These are phyloP conservation scores for Sphaerophoria taeniata DNA, from an alignment of 2,888 invertebrate genomes.

Conservation along the genomic window DNA sequence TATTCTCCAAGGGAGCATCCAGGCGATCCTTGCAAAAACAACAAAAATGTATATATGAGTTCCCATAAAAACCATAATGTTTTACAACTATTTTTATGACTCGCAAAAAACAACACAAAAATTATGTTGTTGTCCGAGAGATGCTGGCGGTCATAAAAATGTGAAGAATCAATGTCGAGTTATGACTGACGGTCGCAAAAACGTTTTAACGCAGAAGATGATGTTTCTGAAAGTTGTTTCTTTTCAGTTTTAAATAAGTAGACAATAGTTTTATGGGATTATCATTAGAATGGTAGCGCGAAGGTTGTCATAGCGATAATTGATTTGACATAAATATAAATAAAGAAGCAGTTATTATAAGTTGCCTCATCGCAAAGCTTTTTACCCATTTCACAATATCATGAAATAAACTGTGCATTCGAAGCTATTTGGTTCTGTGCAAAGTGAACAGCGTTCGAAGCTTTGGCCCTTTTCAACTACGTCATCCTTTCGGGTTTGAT, in stretches of 20 bases:
- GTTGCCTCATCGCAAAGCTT: too few species aligned
- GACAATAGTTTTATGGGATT: constrained; percentile 17
- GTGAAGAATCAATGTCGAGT: neutral
- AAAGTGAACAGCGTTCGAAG: too few species aligned
- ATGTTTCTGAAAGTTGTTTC: neutral
- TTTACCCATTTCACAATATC: too few species aligned
- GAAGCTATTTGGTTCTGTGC: too few species aligned
- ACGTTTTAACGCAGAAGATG: neutral
- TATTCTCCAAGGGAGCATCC: constrained; percentile 36
- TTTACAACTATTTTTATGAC: constrained; percentile 25
- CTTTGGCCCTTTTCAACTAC: too few species aligned
- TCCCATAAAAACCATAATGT: constrained; percentile 13
- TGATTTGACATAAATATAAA: too few species aligned
- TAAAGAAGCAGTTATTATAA: too few species aligned
- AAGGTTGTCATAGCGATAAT: too few species aligned
- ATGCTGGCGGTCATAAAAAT: constrained; percentile 1
- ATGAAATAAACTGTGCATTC: too few species aligned
- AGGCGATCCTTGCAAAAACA: neutral
- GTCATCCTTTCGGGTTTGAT: too few species aligned
- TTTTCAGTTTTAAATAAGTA: neutral
- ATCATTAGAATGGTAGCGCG: neutral
- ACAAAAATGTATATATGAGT: neutral
- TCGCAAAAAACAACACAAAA: neutral
- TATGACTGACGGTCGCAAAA: too few species aligned
- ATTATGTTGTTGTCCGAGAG: neutral